Conservation (phyloP, 2,113 vertebrate genomes). For the Paramisgurnus dabryanus region DNA sequence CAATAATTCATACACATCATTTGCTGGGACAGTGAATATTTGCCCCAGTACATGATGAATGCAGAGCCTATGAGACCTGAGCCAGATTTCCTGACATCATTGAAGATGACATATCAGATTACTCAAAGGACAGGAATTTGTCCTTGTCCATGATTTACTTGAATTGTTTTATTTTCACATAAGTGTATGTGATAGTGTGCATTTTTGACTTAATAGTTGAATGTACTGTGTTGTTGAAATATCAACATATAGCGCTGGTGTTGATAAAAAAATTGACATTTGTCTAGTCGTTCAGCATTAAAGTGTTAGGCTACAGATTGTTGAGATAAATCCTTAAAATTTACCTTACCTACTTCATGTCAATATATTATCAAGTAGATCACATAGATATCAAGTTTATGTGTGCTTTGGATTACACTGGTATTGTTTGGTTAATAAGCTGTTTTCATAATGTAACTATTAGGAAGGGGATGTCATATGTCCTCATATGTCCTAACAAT, state of each 20-base stretch:
- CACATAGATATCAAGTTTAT: background rate
- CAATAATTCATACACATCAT: slow-evolving; percentile 19
- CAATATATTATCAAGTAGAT: too few species aligned
- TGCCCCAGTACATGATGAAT: slow-evolving; percentile 38
- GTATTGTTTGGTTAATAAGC: too few species aligned
- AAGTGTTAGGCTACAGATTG: too few species aligned
- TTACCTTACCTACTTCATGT: too few species aligned
- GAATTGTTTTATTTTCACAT: slow-evolving; percentile 59
- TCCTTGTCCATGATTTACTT: slow-evolving; percentile 80
- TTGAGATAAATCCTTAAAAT: too few species aligned
- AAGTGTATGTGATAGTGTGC: background rate
- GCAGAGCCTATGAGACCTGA: slow-evolving; percentile 51
- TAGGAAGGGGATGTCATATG: too few species aligned
- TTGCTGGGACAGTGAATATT: slow-evolving; percentile 21
- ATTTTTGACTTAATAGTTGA: background rate
- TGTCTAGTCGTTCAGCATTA: too few species aligned
- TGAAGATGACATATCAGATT: slow-evolving; percentile 81
- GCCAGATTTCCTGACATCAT: slow-evolving; percentile 72
- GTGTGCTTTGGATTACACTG: too few species aligned
- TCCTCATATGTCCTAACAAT: too few species aligned
- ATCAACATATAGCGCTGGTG: too few species aligned
- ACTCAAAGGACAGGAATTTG: slow-evolving; percentile 83
- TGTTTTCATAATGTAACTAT: too few species aligned
- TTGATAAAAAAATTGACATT: too few species aligned
- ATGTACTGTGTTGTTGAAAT: background rate